phyloP scores from a whole-genome alignment of 64 coral and sea anemone species.

The Trachythela sp. region DNA sequence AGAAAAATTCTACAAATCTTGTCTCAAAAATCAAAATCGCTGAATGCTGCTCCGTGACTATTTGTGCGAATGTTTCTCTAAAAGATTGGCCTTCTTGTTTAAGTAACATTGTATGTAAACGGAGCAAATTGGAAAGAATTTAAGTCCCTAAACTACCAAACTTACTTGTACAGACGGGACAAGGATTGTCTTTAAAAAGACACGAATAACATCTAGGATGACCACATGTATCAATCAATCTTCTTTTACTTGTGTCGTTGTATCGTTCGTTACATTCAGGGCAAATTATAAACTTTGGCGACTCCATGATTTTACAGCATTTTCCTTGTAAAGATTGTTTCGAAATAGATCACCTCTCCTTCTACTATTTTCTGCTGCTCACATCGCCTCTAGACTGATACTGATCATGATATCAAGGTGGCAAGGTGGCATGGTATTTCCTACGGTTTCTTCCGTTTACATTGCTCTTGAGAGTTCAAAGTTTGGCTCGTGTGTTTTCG shows the following conservation, averaged over 20 bases:
- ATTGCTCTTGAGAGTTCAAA: background rate
- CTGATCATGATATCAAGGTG: background rate
- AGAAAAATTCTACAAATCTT: no score
- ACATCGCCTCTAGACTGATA: background rate
- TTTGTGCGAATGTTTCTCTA: no score
- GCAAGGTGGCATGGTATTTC: background rate
- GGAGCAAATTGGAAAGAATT: background rate
- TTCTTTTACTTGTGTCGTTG: conserved; percentile 67
- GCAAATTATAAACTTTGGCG: conserved; percentile 99
- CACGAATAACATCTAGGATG: conserved; percentile 96
- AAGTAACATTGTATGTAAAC: background rate
- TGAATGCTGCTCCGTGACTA: background rate
- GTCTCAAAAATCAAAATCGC: no score
- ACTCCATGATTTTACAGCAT: conserved; percentile 5
- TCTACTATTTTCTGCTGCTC: background rate
- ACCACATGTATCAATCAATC: conserved; percentile 92
- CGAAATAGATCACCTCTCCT: background rate
- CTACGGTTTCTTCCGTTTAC: background rate
- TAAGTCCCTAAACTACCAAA: background rate
- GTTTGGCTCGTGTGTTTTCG: background rate
- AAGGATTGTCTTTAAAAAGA: conserved; percentile 91
- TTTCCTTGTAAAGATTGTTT: background rate
- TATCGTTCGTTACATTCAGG: conserved; percentile 93
- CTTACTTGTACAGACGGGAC: conserved; percentile 88
- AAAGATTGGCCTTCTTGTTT: background rate